Evolutionary conservation across 2,888 invertebrate genomes (phyloP).

Genomic region (Drosophila conformis): DNA sequence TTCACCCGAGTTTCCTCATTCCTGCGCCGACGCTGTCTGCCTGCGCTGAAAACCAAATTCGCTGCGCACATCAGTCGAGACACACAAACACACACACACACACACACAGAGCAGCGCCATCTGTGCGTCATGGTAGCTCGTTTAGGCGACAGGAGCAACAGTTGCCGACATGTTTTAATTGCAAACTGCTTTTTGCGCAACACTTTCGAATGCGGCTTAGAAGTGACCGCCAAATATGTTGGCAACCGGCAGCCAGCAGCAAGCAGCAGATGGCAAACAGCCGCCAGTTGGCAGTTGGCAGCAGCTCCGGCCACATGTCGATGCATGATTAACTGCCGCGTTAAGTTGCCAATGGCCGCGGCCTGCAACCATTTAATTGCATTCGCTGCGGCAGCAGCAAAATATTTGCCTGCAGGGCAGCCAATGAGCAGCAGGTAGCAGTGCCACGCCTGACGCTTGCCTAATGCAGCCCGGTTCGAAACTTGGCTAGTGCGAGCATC

Average conservation of each 20-base stretch:
- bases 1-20: conserved; percentile 78
- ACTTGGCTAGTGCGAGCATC: conserved; percentile 49
- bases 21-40: conserved; percentile 56
- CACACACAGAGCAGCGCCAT: conserved; percentile 62
- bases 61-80: conserved; percentile 64
- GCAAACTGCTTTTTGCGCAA: conserved; percentile 80
- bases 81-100: background rate
- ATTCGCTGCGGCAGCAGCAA: conserved; percentile 55
- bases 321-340: conserved; percentile 83
- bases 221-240: conserved; percentile 75
- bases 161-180: conserved; percentile 75
- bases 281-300: conserved; percentile 20
- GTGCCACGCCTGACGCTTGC: conserved; percentile 15
- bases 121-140: conserved; percentile 68
- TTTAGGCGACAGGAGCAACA: conserved; percentile 45
- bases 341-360: conserved; percentile 62
- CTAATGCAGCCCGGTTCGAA: conserved; percentile 34
- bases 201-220: conserved; percentile 77
- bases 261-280: conserved; percentile 15
- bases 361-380: conserved; percentile 81
- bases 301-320: conserved; percentile 49
- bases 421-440: conserved; percentile 36
- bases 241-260: conserved; percentile 36
- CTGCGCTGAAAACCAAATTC: conserved; percentile 70
- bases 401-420: conserved; percentile 55